Evolutionary conservation across 2,113 vertebrate genomes (phyloP).

Genomic region (Gracilinanus agilis): DNA sequence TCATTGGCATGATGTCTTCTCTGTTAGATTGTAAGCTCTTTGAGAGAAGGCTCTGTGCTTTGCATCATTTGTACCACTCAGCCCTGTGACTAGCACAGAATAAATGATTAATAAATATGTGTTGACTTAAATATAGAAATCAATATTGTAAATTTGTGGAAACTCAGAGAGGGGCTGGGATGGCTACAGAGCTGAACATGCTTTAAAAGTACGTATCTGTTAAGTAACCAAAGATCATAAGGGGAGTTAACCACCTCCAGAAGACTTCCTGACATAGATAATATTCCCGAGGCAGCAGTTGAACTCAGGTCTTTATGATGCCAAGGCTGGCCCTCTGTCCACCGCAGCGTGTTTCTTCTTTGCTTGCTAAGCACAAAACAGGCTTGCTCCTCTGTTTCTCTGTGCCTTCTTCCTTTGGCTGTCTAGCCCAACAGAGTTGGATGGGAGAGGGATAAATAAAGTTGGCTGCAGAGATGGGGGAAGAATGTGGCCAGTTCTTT

Average conservation of each 20-base stretch:
- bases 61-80: background rate
- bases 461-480: background rate
- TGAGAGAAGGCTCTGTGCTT: background rate
- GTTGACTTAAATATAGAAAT: background rate
- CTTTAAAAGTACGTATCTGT: background rate
- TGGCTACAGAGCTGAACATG: background rate
- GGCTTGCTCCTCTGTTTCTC: background rate
- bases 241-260: background rate
- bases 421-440: background rate
- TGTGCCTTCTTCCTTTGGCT: background rate
- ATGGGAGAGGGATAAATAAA: background rate
- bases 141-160: background rate
- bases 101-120: background rate
- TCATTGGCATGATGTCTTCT: background rate
- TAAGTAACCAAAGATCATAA: background rate
- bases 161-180: background rate
- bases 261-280: background rate
- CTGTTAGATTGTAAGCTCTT: background rate
- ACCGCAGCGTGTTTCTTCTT: background rate
- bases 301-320: background rate
- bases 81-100: background rate
- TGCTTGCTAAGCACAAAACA: background rate
- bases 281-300: background rate
- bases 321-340: background rate
- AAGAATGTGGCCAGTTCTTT: background rate